A percentile compares a stretch with the other conserved stretches of the same genome.
These are phyloP conservation scores for Aptenodytes forsteri DNA, from an alignment of 2,113 vertebrate genomes.

Conservation along the genomic window DNA sequence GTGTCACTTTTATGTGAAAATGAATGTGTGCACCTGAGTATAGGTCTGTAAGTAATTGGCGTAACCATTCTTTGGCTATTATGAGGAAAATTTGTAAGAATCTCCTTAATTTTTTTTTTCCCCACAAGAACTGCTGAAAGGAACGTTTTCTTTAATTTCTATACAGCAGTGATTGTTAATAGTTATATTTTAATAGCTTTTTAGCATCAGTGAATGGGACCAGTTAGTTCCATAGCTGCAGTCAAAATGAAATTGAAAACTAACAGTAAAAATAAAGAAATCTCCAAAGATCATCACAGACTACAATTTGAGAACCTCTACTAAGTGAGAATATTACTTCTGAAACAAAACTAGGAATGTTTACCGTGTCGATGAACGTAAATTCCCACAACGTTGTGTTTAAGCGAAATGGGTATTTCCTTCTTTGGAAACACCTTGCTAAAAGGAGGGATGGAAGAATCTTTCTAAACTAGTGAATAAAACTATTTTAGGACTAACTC, in stretches of 20 bases:
- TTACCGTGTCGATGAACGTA: background rate
- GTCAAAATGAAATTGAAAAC: background rate
- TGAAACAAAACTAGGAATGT: background rate
- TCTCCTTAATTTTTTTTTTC: background rate
- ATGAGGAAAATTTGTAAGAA: background rate
- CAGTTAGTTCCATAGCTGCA: background rate
- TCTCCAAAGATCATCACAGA: background rate
- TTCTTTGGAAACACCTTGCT: background rate
- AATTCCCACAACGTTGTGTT: background rate
- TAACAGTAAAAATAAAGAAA: background rate
- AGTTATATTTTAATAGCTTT: background rate
- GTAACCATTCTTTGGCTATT: background rate
- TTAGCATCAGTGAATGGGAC: background rate
- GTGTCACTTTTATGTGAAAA: background rate
- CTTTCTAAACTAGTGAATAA: background rate
- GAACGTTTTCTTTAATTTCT: background rate
- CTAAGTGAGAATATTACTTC: background rate
- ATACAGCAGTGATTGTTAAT: background rate
- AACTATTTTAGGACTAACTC: background rate
- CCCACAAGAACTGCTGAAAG: background rate
- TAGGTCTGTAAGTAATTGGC: background rate
- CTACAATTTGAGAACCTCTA: background rate
- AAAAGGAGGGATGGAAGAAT: background rate
- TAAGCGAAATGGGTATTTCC: background rate
- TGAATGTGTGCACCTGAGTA: background rate